Conservation (phyloP, 2,888 invertebrate species). For the Caenorhabditis drosophilae region DNA sequence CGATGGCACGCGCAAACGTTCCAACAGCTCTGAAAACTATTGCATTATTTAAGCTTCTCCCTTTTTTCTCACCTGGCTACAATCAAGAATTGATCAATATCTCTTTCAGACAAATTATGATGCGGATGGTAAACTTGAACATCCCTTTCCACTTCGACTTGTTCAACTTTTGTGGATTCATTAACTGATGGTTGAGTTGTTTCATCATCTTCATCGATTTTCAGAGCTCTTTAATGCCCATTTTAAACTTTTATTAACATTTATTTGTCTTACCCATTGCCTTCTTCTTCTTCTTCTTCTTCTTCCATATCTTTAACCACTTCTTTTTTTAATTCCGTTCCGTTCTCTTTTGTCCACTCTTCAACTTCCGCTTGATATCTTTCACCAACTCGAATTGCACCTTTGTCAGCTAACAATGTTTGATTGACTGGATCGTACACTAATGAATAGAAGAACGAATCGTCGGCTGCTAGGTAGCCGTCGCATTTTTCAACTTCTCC, state of each 20-base stretch:
- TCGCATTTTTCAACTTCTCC: conserved; percentile 97
- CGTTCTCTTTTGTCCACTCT: conserved; percentile 25
- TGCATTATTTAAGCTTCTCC: neutral
- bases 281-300: conserved; percentile 32
- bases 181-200: no score
- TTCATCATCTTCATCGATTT: conserved; percentile 41
- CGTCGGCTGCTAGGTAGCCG: conserved; percentile 89
- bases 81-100: conserved; percentile 98
- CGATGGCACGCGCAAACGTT: conserved; percentile 96
- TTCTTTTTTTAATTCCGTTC: conserved; percentile 15
- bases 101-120: conserved; percentile 87
- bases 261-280: conserved; percentile 36
- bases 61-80: conserved; percentile 73
- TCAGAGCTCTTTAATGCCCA: conserved; percentile 5
- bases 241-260: neutral
- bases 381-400: conserved; percentile 86
- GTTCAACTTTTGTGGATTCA: neutral
- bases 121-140: conserved; percentile 92
- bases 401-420: conserved; percentile 95
- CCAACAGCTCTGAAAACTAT: conserved; percentile 79
- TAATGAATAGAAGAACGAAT: conserved; percentile 98
- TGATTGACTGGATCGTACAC: conserved; percentile 99
- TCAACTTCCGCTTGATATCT: conserved; percentile 83
- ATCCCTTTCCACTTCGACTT: conserved; percentile 47
- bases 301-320: conserved; percentile 20